Base-by-base conservation (phyloP, 2,888 invertebrate genomes). In the Heliconius cydno region DNA sequence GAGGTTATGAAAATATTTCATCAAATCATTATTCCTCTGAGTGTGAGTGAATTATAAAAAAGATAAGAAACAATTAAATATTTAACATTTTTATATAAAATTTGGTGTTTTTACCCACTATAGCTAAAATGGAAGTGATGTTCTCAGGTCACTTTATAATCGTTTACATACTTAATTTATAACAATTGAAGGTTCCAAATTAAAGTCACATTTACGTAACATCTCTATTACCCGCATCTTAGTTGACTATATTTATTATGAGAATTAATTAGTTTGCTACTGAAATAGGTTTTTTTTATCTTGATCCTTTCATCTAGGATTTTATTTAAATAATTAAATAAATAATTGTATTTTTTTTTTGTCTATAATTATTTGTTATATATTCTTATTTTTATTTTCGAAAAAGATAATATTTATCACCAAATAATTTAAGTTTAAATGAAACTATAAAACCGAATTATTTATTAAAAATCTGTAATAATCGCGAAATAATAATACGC, bases 141-240 rank as follows among this genome's bases (percentile, higher is more conserved):
- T 73, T 73, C 72, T 22, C 72, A 73, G 22, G n/a, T n/a, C 72
- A 73, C 72, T 73, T 73, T 73, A 73, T 10, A n/a, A 52, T 28
- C 71, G 12, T n/a, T 52, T 13, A 66, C 57, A 6, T n/a, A 46
- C 22, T 68, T 66, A 66, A 78, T 78, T 78, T 66, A 52, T 78
- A 57, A 72, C 78, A 78, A 78, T 77, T 72, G 34, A 65, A 52
- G 46, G 46, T 65, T 41, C 15, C 30, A 34, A 77, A 77, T 73
- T 78, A 78, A 78, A 66, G 34, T 46, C 60, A 30, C 78, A 57
- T 78, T 78, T 78, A 66, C 38, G 52, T 63, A 38, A 73, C 60
- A 38, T 65, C 74, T 74, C 63, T 19, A 78, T 78, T 78, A 78
- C 72, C 78, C 78, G 78, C 78, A 78, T 78, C 19, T 70, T 38